A percentile compares a stretch with the other conserved stretches of the same genome.
Evolutionary conservation across 2,888 invertebrate genomes (phyloP).

Genomic region (Athetis lepigone): DNA sequence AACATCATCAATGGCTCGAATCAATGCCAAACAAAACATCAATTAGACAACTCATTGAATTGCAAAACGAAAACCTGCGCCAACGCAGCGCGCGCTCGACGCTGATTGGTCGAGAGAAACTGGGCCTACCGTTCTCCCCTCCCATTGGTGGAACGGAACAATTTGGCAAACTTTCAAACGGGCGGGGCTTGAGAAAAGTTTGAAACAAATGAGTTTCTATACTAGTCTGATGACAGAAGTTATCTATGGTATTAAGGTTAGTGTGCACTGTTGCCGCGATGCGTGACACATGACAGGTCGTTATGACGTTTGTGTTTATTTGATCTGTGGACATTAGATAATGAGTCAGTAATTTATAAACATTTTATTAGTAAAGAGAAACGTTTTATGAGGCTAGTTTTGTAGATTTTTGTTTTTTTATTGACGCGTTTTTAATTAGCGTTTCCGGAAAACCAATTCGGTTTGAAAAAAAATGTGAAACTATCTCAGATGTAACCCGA

Average conservation of each 20-base stretch:
- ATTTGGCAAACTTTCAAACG: slow-evolving; percentile 86
- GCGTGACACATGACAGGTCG: slow-evolving; percentile 16
- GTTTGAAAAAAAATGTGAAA: slow-evolving; percentile 7
- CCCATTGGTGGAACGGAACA: slow-evolving; percentile 76
- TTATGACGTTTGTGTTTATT: slow-evolving; percentile 41
- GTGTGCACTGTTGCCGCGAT: slow-evolving; percentile 33
- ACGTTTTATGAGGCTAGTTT: slow-evolving; percentile 32
- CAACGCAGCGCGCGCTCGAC: slow-evolving; percentile 73
- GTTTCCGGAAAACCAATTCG: slow-evolving; percentile 9
- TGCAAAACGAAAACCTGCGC: slow-evolving; percentile 84
- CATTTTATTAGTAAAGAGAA: slow-evolving; percentile 28
- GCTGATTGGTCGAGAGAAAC: slow-evolving; percentile 75
- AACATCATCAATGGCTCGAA: slow-evolving; percentile 70
- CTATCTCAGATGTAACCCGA: neutral
- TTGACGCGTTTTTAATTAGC: slow-evolving; percentile 11
- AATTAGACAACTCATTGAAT: slow-evolving; percentile 84
- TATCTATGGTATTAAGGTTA: slow-evolving; percentile 38
- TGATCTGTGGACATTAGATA: slow-evolving; percentile 18
- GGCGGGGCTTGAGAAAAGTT: slow-evolving; percentile 77
- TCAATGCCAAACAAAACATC: slow-evolving; percentile 80
- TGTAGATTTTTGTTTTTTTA: slow-evolving; percentile 8
- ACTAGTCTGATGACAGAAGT: slow-evolving; percentile 42
- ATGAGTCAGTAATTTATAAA: slow-evolving; percentile 39
- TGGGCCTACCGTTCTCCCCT: slow-evolving; percentile 67
- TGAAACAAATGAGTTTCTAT: slow-evolving; percentile 52